Percentiles rank a stretch among this genome's conserved stretches.
Evolutionary conservation across 53 echinoderm and acorn worm genomes (phyloP).

Genomic region (Henricia sp.): DNA sequence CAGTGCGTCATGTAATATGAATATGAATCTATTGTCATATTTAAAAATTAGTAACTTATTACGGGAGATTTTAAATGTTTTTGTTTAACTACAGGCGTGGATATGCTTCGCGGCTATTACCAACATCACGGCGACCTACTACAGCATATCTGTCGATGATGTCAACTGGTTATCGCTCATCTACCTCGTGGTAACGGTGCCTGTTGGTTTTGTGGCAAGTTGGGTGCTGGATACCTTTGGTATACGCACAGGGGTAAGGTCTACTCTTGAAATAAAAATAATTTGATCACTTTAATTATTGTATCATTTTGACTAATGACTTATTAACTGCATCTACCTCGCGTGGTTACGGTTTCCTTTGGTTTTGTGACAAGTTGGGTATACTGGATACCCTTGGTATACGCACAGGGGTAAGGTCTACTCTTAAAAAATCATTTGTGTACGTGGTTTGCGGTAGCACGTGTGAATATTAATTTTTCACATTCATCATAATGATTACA

Average conservation of each 20-base stretch:
- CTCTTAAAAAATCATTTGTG: too few relatives aligned
- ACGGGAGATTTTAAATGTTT: background rate
- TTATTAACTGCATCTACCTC: constrained; percentile 78
- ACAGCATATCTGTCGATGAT: constrained; percentile 73
- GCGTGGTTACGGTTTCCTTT: constrained; percentile 79
- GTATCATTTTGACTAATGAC: too few relatives aligned
- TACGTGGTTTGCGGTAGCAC: too few relatives aligned
- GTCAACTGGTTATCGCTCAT: constrained; percentile 90
- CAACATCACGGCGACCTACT: constrained; percentile 81
- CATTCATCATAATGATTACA: too few relatives aligned
- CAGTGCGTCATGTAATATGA: too few relatives aligned
- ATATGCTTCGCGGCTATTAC: constrained; percentile 90
- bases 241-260: constrained; percentile 75
- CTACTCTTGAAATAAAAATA: too few relatives aligned
- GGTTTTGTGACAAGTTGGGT: constrained; percentile 89
- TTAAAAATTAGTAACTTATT: too few relatives aligned
- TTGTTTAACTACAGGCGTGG: constrained; percentile 74
- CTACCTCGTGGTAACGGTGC: constrained; percentile 79
- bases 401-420: constrained; percentile 76
- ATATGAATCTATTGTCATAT: too few relatives aligned
- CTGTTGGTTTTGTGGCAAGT: constrained; percentile 83
- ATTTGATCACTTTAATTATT: too few relatives aligned
- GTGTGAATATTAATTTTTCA: too few relatives aligned
- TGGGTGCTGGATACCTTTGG: constrained; percentile 89
- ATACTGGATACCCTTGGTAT: constrained; percentile 80